Evolutionary conservation across 2,797 vertebrate species (phyloP).

Genomic region (Esox lucius): DNA sequence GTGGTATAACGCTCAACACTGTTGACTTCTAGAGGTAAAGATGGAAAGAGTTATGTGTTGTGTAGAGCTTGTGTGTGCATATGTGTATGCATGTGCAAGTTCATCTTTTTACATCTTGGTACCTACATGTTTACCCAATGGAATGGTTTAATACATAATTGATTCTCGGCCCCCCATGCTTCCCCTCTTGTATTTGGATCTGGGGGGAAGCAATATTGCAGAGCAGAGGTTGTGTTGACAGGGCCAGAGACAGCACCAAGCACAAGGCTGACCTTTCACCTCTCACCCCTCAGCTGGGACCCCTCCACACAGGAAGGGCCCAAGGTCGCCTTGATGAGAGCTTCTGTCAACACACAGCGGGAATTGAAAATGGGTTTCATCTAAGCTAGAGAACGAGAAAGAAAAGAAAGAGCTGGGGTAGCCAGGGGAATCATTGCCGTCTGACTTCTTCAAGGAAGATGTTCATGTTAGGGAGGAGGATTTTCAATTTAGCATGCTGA

Average conservation of each 20-base stretch:
- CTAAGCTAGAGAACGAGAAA: neutral
- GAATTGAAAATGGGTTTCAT: conserved; percentile 62
- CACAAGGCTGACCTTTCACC: conserved; percentile 66
- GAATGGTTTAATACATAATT: conserved; percentile 52
- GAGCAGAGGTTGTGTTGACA: conserved; percentile 72
- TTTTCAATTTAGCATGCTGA: conserved; percentile 52
- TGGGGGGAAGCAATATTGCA: conserved; percentile 53
- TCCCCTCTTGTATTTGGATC: conserved; percentile 35
- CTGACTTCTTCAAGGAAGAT: conserved; percentile 46
- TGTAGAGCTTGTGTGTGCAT: neutral
- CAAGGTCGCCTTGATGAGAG: conserved; percentile 66
- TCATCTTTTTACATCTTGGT: neutral
- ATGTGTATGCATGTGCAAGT: neutral
- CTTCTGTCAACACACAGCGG: conserved; percentile 65
- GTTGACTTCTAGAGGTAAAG: neutral
- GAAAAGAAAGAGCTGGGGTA: neutral
- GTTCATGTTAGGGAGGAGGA: conserved; percentile 36
- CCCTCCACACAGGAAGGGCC: conserved; percentile 64
- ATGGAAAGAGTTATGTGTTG: neutral
- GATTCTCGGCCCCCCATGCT: conserved; percentile 38
- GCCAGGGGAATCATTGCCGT: conserved; percentile 10
- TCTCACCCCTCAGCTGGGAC: conserved; percentile 55
- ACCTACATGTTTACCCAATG: conserved; percentile 19
- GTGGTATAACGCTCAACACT: neutral
- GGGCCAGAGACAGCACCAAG: conserved; percentile 58